Evolutionary conservation across 2,113 vertebrate species (phyloP), one percentile per base, ranked within the genome.

Genomic region (Pachypanchax playfairii): DNA sequence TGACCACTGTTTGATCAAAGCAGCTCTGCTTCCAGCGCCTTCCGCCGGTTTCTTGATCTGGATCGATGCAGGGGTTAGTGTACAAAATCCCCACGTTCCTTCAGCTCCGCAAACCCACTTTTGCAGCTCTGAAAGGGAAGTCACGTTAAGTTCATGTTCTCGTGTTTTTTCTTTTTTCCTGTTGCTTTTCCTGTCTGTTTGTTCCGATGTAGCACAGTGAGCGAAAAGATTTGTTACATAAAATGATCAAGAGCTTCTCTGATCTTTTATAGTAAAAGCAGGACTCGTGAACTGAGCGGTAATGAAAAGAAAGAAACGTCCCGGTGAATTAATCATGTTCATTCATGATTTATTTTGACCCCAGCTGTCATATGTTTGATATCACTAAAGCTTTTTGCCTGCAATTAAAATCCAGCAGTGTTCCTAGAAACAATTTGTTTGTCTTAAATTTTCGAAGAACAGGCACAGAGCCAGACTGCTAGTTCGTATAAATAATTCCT

Each of bases 1-100:
- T 82, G 88, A 82, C 86, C 85, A 84, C 72, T 79, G 79, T 87
- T 85, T 88, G 87, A 89, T 90, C 88, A 90, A 89, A 89, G 86
- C 60, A 47, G 65, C 60, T 83, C 58, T 42, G 73, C 84, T 85
- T 80, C 82, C 72, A 73, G 84, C 77, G 84, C 86, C 85, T 81
- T 75, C 85, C 81, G 86, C 85, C 84, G 71, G 82, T 48, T 51
- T 67, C 85, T 87, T 75, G 74, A 86, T 87, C 83, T 79, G 79
- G 76, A 89, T 88, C 86, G 77, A 87, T 89, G 80, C 71, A 60
- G 81, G 86, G 78, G 83, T 88, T 85, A 84, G 83, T 76, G 75
- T 82, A 82, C 79, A 79, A 75, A 89, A 87, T 80, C 83, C 85
- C 71, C 61, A 47, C 74, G 66, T 84, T 85, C 83, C 86, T 79